phyloP scores from a whole-genome alignment of 2,797 vertebrate species.

The Gymnodraco acuticeps region DNA sequence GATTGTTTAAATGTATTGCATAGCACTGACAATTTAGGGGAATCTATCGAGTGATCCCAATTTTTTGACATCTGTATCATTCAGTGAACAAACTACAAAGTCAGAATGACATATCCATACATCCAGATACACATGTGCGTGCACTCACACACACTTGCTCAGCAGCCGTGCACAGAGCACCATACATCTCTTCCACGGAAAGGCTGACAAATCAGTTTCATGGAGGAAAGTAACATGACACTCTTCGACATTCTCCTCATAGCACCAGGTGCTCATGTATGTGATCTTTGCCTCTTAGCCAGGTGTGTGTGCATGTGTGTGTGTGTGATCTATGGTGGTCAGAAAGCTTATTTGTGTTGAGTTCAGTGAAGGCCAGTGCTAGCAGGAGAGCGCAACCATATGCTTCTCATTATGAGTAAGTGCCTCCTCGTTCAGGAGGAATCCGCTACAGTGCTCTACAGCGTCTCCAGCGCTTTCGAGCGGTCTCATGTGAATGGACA shows the following conservation, averaged over 20 bases:
- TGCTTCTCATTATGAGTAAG: conserved; percentile 79
- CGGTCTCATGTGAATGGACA: no score
- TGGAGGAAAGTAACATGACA: conserved; percentile 68
- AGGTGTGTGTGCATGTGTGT: conserved; percentile 64
- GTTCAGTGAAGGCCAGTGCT: conserved; percentile 73
- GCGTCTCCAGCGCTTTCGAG: no score
- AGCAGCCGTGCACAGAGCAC: conserved; percentile 50
- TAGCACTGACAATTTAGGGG: background rate
- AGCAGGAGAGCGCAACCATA: conserved; percentile 69
- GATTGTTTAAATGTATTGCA: background rate
- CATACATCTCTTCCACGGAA: conserved; percentile 63
- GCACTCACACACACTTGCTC: conserved; percentile 44
- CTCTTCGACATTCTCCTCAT: conserved; percentile 60
- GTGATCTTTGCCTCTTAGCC: conserved; percentile 64
- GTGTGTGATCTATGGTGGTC: conserved; percentile 63
- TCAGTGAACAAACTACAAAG: conserved; percentile 26
- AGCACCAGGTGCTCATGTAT: conserved; percentile 73
- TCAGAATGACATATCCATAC: conserved; percentile 27
- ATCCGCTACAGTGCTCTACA: no score
- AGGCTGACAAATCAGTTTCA: conserved; percentile 78
- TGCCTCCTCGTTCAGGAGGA: conserved; percentile 60
- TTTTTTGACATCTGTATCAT: background rate
- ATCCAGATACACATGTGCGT: conserved; percentile 28
- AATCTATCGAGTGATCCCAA: background rate
- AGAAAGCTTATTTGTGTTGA: conserved; percentile 79